A percentile compares a stretch with the other conserved stretches of the same genome.
Conservation (phyloP, 2,113 vertebrate genomes). For the Octodon degus region DNA sequence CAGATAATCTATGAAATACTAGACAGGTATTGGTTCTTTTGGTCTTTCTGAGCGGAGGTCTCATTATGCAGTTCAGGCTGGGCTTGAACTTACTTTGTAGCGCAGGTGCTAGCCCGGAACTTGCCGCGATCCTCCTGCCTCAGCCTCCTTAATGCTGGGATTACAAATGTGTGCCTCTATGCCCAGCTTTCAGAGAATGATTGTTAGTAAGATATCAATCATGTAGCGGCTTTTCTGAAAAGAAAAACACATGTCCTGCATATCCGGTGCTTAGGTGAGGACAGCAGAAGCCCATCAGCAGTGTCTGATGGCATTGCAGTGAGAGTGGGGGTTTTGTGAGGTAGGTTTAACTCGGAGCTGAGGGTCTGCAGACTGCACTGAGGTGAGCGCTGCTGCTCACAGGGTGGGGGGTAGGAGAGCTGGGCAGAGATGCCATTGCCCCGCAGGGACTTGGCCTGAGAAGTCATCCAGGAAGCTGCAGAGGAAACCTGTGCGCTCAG, state of each 20-base stretch:
- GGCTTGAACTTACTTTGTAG: not conserved
- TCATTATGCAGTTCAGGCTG: not conserved
- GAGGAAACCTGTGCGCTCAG: not conserved
- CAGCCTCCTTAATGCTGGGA: not conserved
- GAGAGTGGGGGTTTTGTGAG: not conserved
- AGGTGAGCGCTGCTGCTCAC: fast-evolving
- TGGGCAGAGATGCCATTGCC: not conserved
- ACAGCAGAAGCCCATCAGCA: not conserved
- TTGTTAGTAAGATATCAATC: not conserved
- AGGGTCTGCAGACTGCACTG: not conserved
- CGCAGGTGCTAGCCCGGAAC: no score
- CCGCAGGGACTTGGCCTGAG: not conserved
- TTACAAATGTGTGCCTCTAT: no score
- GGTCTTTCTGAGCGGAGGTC: not conserved
- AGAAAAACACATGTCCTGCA: no score
- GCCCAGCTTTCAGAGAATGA: not conserved
- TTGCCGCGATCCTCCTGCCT: not conserved
- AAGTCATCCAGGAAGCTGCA: not conserved
- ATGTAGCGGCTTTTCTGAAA: not conserved
- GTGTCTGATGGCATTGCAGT: fast-evolving
- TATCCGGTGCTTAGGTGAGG: not conserved
- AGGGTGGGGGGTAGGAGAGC: not conserved
- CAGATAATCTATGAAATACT: not conserved
- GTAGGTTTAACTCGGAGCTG: not conserved
- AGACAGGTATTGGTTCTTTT: not conserved